Percentiles rank a stretch among this genome's conserved stretches.
phyloP scores from a whole-genome alignment of 2,113 vertebrate species.

The Cebus imitator region DNA sequence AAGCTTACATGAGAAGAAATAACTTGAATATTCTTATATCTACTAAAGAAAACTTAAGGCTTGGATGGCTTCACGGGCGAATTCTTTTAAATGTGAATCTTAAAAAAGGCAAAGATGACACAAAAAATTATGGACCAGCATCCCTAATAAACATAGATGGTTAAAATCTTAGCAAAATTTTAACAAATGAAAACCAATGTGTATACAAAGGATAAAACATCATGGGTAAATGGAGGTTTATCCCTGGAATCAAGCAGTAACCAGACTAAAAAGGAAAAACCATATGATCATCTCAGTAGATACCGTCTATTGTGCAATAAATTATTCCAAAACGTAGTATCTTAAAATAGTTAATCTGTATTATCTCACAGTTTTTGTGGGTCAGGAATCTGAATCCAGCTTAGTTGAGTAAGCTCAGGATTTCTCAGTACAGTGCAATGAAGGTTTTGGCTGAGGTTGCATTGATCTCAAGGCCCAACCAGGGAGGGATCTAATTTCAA shows the following conservation, averaged over 20 bases:
- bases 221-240: neutral
- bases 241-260: neutral
- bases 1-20: neutral
- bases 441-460: neutral
- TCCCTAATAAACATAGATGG: neutral
- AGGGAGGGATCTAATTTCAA: neutral
- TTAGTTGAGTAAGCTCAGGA: neutral
- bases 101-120: neutral
- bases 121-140: neutral
- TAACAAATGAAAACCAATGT: neutral
- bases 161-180: neutral
- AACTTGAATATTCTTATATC: neutral
- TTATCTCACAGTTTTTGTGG: neutral
- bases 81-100: neutral
- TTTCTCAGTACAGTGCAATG: neutral
- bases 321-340: neutral
- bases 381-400: too few relatives aligned
- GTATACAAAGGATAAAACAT: neutral
- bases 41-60: neutral
- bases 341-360: neutral
- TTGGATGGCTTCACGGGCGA: neutral
- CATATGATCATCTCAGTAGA: neutral
- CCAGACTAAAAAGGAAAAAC: too few relatives aligned
- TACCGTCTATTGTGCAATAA: neutral
- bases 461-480: neutral